Evolutionary conservation across 2,113 vertebrate genomes (phyloP).

Genomic region (Cololabis saira): DNA sequence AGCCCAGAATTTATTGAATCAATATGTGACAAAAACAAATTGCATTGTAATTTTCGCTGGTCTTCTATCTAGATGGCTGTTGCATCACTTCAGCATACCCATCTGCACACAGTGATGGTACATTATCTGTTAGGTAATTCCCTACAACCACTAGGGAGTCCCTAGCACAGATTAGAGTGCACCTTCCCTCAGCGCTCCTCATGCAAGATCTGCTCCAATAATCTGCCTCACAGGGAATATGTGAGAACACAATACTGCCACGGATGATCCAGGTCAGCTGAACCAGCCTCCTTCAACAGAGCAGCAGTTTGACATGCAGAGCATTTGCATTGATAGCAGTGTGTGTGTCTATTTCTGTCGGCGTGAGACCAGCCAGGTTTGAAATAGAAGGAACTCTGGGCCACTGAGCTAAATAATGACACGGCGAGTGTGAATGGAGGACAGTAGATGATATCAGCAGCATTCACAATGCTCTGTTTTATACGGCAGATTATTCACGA

Average conservation of each 20-base stretch:
- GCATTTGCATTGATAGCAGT: slow-evolving; percentile 10
- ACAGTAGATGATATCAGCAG: slow-evolving; percentile 10
- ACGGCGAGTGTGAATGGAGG: not conserved
- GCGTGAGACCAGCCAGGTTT: not conserved
- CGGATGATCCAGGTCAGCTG: not conserved
- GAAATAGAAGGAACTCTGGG: not conserved
- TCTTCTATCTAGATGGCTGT: too few species aligned
- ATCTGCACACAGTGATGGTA: too few species aligned
- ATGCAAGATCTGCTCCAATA: not conserved
- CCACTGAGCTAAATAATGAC: not conserved
- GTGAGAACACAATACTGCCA: not conserved
- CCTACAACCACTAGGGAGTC: too few species aligned
- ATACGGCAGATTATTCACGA: slow-evolving; percentile 38
- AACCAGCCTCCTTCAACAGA: not conserved
- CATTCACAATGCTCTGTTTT: slow-evolving; percentile 30
- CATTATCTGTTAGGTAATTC: too few species aligned
- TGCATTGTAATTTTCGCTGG: too few species aligned
- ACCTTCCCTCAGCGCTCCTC: not conserved
- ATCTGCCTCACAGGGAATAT: not conserved
- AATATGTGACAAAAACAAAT: too few species aligned
- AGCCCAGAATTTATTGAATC: too few species aligned
- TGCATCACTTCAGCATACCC: too few species aligned
- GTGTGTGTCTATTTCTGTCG: not conserved
- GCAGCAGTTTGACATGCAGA: not conserved
- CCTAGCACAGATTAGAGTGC: too few species aligned